Conservation (phyloP, 2,797 vertebrate species). For the Ceryle rudis region DNA sequence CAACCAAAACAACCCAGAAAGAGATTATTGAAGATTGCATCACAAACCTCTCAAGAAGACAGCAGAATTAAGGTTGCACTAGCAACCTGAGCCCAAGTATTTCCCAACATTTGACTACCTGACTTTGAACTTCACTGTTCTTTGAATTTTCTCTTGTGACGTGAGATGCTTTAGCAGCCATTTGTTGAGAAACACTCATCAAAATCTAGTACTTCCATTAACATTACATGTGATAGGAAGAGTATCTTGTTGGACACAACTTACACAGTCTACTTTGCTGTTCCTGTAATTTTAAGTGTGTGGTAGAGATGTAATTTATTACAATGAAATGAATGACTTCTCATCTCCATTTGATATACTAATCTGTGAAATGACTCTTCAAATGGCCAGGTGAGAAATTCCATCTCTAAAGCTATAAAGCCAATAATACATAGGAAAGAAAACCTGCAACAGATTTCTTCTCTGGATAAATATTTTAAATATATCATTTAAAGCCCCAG, state of each 20-base stretch:
- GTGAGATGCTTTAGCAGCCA: neutral
- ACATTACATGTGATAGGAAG: neutral
- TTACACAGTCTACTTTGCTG: neutral
- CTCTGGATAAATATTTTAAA: conserved; percentile 34
- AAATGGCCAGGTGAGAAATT: neutral
- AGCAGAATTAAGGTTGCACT: neutral
- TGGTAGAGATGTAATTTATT: neutral
- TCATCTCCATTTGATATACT: neutral
- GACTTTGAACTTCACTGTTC: neutral
- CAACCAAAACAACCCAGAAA: neutral
- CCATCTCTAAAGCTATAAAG: neutral
- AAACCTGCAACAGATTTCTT: conserved; percentile 26
- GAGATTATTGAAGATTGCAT: neutral
- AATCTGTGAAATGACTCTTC: conserved; percentile 3
- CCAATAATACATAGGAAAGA: neutral
- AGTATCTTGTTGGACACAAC: neutral
- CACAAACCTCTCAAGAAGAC: neutral
- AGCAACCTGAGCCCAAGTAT: neutral
- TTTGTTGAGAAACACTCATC: conserved; percentile 9
- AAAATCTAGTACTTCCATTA: neutral
- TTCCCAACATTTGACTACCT: neutral
- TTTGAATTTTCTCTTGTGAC: neutral
- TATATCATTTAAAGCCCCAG: conserved; percentile 24
- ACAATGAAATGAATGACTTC: neutral
- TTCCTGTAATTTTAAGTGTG: neutral